phyloP scores from a whole-genome alignment of 2,888 invertebrate genomes.

The Hydroisotoma schaefferi region DNA sequence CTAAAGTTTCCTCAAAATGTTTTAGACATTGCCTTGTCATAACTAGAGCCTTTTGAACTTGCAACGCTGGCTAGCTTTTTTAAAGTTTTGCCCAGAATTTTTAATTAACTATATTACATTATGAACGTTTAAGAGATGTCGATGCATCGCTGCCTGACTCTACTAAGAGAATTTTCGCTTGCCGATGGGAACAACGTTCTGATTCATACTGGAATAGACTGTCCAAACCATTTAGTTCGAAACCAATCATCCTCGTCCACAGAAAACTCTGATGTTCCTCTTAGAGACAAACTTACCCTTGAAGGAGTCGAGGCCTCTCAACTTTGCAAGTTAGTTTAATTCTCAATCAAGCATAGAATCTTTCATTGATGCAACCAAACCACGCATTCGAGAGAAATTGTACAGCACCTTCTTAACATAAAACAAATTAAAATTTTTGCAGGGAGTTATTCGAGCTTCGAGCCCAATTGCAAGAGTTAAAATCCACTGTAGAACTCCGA shows the following conservation, averaged over 20 bases:
- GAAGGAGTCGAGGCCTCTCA: conserved; percentile 50
- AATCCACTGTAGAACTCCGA: conserved; percentile 46
- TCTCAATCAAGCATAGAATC: no score
- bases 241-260: conserved; percentile 27
- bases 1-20: no score
- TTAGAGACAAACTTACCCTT: conserved; percentile 48
- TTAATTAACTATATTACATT: no score
- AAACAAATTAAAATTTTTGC: no score
- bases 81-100: neutral
- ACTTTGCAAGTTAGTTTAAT: conserved; percentile 49
- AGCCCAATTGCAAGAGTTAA: conserved; percentile 46
- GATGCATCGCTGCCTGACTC: conserved; percentile 49
- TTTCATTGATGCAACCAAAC: no score
- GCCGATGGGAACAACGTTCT: conserved; percentile 49
- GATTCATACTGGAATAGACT: conserved; percentile 50
- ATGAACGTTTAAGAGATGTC: conserved; percentile 50
- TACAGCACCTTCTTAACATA: no score
- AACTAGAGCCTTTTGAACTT: no score
- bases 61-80: neutral
- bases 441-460: conserved; percentile 48
- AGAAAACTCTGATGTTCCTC: conserved; percentile 46
- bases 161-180: conserved; percentile 49
- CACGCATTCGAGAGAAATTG: no score
- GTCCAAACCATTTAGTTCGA: conserved; percentile 38
- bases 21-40: no score